Percentiles rank a stretch among this genome's conserved stretches.
phyloP scores from a whole-genome alignment of 2,797 vertebrate species.

The Labeo calbasu region DNA sequence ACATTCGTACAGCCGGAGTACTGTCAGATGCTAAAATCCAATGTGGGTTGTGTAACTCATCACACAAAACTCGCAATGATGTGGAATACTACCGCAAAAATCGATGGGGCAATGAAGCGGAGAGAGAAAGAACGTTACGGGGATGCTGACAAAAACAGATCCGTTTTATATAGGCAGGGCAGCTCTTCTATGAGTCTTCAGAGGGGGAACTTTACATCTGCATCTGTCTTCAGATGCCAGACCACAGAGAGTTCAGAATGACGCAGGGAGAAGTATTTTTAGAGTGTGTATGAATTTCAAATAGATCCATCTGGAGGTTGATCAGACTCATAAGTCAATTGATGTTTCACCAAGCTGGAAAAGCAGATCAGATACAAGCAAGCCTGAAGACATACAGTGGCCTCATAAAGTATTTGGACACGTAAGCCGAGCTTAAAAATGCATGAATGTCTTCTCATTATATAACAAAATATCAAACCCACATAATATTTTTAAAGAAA shows the following conservation, averaged over 20 bases:
- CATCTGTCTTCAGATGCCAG: constrained; percentile 50
- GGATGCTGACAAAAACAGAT: background rate
- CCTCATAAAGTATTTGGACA: constrained; percentile 29
- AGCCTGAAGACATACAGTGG: background rate
- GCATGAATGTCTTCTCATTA: constrained; percentile 6
- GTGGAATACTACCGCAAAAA: background rate
- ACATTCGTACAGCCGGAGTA: background rate
- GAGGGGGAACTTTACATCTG: constrained; percentile 24
- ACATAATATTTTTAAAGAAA: constrained; percentile 4
- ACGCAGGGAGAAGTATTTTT: constrained; percentile 56
- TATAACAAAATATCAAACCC: constrained; percentile 15
- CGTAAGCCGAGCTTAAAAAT: background rate
- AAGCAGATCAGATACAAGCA: constrained; percentile 3
- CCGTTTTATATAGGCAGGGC: constrained; percentile 18
- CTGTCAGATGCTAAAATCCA: background rate
- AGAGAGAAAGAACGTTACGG: background rate
- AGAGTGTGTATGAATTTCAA: constrained; percentile 59
- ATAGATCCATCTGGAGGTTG: constrained; percentile 56
- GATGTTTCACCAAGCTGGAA: constrained; percentile 35
- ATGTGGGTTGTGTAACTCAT: constrained; percentile 5
- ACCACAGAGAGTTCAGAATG: constrained; percentile 52
- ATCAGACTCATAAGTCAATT: constrained; percentile 51
- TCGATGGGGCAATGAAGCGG: background rate
- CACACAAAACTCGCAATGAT: constrained; percentile 20
- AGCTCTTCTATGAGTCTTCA: constrained; percentile 27